These are phyloP conservation scores for Centroberyx gerrardi DNA, from an alignment of 2,797 vertebrate species.

Conservation along the genomic window DNA sequence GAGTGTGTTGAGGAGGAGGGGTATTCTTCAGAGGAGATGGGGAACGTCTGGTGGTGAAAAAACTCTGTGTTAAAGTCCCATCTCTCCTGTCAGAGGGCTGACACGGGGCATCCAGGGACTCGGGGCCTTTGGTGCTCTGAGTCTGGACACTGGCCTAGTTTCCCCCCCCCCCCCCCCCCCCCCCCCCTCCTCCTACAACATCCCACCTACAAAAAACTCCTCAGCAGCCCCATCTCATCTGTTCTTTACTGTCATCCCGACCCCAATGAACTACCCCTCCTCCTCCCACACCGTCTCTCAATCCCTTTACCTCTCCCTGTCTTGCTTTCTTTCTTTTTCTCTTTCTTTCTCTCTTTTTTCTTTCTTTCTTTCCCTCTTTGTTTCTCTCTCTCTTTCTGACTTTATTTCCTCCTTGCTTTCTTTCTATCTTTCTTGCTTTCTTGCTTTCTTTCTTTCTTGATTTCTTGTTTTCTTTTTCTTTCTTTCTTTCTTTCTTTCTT, in stretches of 20 bases:
- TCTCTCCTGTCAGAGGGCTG: constrained; percentile 87
- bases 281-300: constrained; percentile 43
- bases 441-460: too few relatives aligned
- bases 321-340: constrained; percentile 3
- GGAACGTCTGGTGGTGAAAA: constrained; percentile 77
- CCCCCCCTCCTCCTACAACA: constrained; percentile 56
- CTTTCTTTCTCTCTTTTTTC: not conserved
- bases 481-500: too few relatives aligned
- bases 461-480: too few relatives aligned
- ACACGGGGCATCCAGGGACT: constrained; percentile 84
- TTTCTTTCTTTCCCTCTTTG: not conserved
- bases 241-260: constrained; percentile 83
- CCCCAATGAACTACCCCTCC: constrained; percentile 74
- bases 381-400: not conserved
- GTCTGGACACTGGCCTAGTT: constrained; percentile 89
- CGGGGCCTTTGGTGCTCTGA: constrained; percentile 80
- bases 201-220: constrained; percentile 81
- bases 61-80: constrained; percentile 85
- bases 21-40: constrained; percentile 84
- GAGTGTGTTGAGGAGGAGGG: constrained; percentile 62
- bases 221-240: constrained; percentile 80
- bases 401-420: too few relatives aligned
- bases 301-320: constrained; percentile 14
- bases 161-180: constrained; percentile 53
- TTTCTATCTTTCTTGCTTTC: not conserved